phyloP scores from a whole-genome alignment of 2,888 invertebrate genomes.

The Lepas anatifera region DNA sequence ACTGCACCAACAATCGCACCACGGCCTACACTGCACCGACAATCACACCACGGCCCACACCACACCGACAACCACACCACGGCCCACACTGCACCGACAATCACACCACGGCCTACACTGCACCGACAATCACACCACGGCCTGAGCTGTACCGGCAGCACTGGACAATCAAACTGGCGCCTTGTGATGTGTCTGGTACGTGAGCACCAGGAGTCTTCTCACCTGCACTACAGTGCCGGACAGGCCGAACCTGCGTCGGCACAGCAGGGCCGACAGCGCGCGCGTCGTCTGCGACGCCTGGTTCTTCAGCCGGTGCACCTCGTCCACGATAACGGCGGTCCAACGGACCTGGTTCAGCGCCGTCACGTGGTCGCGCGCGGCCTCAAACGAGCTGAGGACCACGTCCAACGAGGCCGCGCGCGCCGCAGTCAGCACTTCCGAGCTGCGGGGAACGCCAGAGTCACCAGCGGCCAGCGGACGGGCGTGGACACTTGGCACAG shows the following conservation, averaged over 20 bases:
- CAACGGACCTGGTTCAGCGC: conserved; percentile 14
- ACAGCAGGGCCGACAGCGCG: not conserved
- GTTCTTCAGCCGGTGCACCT: conserved; percentile 19
- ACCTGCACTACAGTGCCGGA: conserved; percentile 5
- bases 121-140: no score
- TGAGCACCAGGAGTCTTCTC: no score
- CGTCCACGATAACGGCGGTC: conserved; percentile 17
- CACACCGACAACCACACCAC: no score
- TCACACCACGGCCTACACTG: no score
- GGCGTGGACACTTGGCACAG: not conserved
- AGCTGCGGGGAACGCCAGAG: not conserved
- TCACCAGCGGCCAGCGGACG: no score
- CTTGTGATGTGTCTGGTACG: no score
- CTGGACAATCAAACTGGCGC: no score
- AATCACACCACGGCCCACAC: no score
- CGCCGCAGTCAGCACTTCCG: not conserved
- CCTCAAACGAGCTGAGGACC: conserved; percentile 9
- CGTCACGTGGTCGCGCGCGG: conserved; percentile 15
- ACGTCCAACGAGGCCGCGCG: not conserved
- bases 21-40: no score
- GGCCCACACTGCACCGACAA: no score
- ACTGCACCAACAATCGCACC: no score
- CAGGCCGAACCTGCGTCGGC: conserved; percentile 14
- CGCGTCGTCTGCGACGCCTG: not conserved
- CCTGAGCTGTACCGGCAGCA: no score